phyloP scores from a whole-genome alignment of 2,113 vertebrate genomes.

The Heteronetta atricapilla region DNA sequence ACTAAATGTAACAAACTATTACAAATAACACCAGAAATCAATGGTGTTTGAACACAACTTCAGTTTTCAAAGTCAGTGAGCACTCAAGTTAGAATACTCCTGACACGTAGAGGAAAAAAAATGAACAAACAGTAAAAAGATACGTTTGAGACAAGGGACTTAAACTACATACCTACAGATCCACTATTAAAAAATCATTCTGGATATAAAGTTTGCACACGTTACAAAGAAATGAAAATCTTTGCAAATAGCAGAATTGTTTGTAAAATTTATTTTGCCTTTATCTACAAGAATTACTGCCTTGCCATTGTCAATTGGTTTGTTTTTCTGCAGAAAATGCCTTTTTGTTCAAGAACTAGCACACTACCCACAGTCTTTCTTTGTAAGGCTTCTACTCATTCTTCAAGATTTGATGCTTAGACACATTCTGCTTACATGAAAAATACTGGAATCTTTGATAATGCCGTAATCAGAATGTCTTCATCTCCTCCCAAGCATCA shows the following conservation, averaged over 20 bases:
- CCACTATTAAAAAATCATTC: background rate
- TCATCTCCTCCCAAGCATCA: background rate
- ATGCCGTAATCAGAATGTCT: background rate
- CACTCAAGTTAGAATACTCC: background rate
- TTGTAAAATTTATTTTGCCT: background rate
- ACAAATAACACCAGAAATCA: background rate
- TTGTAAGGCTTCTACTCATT: constrained; percentile 2
- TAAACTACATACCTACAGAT: background rate
- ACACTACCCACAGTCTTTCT: background rate
- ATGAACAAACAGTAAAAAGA: background rate
- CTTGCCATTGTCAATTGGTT: background rate
- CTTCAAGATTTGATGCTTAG: background rate
- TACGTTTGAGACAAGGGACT: background rate
- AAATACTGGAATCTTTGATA: constrained; percentile 42
- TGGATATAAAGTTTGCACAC: background rate
- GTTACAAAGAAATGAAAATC: background rate
- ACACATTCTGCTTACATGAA: constrained; percentile 12
- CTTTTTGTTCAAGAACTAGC: constrained; percentile 22
- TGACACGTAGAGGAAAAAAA: background rate
- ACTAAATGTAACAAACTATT: background rate
- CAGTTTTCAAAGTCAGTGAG: background rate
- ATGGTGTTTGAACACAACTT: background rate
- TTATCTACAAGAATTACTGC: background rate
- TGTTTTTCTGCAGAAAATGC: background rate
- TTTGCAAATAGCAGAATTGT: background rate